phyloP scores from a whole-genome alignment of 2,797 vertebrate species.

The Sebastes hopkinsi region DNA sequence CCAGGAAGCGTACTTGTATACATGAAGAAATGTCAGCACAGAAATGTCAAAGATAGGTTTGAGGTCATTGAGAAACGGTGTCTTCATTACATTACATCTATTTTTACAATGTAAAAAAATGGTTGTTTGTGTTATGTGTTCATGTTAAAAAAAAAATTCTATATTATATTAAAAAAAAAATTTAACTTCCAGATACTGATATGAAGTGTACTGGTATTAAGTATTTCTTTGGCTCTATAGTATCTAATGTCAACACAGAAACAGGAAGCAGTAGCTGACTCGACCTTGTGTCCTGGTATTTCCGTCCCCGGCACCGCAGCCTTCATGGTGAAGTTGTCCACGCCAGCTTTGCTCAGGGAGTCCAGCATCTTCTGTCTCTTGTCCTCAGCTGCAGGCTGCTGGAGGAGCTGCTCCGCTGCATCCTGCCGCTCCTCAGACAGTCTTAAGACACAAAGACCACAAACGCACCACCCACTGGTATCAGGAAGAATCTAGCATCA shows the following conservation, averaged over 20 bases:
- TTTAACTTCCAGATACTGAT: no score
- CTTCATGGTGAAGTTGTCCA: slow-evolving; percentile 91
- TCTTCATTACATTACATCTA: no score
- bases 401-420: slow-evolving; percentile 66
- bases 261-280: not conserved
- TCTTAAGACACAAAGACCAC: slow-evolving; percentile 67
- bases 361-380: slow-evolving; percentile 65
- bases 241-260: not conserved
- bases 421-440: slow-evolving; percentile 87
- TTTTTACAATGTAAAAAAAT: no score
- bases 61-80: no score
- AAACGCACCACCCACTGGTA: not conserved
- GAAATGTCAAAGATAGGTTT: no score
- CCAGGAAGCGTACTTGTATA: no score
- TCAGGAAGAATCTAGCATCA: not conserved
- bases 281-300: slow-evolving; percentile 90
- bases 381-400: slow-evolving; percentile 51
- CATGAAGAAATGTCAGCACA: no score
- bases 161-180: no score
- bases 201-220: no score
- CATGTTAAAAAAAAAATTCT: no score
- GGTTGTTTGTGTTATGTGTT: no score
- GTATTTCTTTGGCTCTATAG: not conserved
- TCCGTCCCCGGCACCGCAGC: slow-evolving; percentile 95
- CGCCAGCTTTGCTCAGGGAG: slow-evolving; percentile 82